These are phyloP conservation scores for Nothura maculosa DNA, from an alignment of 2,797 vertebrate species.

Conservation along the genomic window DNA sequence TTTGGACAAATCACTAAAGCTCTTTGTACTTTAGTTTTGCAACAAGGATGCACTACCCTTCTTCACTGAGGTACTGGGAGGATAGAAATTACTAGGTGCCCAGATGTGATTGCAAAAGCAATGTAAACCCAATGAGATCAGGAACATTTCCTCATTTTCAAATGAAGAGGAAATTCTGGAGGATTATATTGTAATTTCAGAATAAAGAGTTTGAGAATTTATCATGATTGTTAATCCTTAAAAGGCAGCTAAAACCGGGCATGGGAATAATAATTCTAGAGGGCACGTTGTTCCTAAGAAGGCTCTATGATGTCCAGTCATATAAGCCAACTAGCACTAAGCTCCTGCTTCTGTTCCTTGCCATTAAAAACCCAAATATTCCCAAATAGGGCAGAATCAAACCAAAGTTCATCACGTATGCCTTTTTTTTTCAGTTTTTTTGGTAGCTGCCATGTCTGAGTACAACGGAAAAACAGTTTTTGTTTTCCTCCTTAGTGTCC, in stretches of 20 bases:
- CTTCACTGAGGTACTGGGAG: rapidly evolving
- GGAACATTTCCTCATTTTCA: background rate
- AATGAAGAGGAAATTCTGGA: background rate
- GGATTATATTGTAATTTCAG: background rate
- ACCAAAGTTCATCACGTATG: background rate
- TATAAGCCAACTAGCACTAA: background rate
- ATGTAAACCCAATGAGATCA: background rate
- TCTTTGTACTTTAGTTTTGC: background rate
- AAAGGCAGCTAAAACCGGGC: background rate
- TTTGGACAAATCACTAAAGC: background rate
- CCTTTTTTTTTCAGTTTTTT: background rate
- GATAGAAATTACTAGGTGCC: background rate
- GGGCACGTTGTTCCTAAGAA: rapidly evolving
- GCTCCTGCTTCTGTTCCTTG: background rate
- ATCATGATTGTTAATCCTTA: background rate
- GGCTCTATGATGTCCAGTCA: background rate
- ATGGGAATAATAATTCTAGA: background rate
- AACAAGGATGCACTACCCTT: background rate
- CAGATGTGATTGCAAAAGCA: background rate
- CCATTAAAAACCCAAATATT: background rate
- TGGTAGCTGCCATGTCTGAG: background rate
- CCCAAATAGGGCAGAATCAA: background rate
- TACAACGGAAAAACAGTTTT: background rate
- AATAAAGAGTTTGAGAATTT: background rate
- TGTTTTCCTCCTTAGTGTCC: background rate